A percentile compares a stretch with the other conserved stretches of the same genome.
phyloP scores from a whole-genome alignment of 2,113 vertebrate species.

The Pollimyrus isidori region DNA sequence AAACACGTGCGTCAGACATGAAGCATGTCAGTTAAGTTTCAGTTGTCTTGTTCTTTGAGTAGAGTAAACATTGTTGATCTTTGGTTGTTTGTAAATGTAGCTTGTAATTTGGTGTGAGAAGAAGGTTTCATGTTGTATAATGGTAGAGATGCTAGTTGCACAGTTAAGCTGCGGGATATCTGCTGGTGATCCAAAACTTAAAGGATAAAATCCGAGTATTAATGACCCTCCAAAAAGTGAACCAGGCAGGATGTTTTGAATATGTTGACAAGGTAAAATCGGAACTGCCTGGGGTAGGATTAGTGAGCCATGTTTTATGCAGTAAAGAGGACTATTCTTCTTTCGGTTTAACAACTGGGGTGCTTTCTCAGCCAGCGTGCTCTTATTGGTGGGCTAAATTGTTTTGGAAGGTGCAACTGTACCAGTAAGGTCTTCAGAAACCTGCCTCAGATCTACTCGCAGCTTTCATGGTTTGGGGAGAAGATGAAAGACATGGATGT shows the following conservation, averaged over 20 bases:
- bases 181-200: not conserved
- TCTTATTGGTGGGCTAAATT: not conserved
- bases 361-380: not conserved
- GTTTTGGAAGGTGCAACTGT: constrained; percentile 56
- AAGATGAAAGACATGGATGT: constrained; percentile 77
- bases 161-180: not conserved
- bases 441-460: constrained; percentile 73
- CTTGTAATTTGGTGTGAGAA: not conserved
- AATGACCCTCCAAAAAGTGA: not conserved
- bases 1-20: not conserved
- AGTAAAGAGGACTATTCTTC: not conserved
- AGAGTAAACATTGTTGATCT: not conserved
- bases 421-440: constrained; percentile 66
- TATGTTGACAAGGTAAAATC: not conserved
- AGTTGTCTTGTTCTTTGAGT: not conserved
- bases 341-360: not conserved
- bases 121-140: not conserved
- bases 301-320: not conserved
- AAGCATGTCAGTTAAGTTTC: not conserved
- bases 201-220: not conserved
- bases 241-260: not conserved
- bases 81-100: not conserved
- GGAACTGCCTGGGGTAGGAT: not conserved
- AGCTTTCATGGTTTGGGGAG: constrained; percentile 63
- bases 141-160: not conserved